These are phyloP conservation scores for Cavia aperea DNA, from an alignment of 2,113 vertebrate species.

Conservation along the genomic window DNA sequence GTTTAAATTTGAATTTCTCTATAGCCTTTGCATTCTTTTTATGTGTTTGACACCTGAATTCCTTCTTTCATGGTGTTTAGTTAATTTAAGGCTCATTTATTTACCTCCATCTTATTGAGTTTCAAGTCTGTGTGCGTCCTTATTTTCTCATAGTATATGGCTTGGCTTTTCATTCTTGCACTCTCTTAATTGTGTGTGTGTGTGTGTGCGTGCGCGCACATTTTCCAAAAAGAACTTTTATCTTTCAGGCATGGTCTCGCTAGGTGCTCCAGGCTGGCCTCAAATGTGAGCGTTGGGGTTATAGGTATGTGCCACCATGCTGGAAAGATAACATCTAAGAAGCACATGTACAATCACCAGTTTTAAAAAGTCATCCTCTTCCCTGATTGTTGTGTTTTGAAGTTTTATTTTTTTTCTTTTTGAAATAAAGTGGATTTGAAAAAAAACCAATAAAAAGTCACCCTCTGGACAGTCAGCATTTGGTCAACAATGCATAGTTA, in stretches of 20 bases:
- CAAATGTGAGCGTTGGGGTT: not conserved
- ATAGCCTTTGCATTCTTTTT: not conserved
- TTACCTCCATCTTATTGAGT: conserved; percentile 13
- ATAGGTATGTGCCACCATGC: not conserved
- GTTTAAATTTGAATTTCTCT: conserved; percentile 33
- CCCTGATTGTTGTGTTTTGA: too few species aligned
- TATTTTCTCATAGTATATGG: not conserved
- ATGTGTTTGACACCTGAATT: not conserved
- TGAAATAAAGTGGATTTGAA: too few species aligned
- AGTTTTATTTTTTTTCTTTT: too few species aligned
- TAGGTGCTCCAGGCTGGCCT: not conserved
- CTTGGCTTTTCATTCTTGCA: conserved; percentile 18
- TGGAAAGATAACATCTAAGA: conserved; percentile 13
- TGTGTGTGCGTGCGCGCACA: too few species aligned
- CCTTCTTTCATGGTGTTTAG: not conserved
- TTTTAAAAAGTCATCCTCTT: not conserved
- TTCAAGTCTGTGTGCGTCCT: conserved; percentile 8
- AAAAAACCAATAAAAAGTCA: not conserved
- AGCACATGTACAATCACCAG: not conserved
- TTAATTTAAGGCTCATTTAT: not conserved
- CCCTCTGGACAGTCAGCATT: not conserved
- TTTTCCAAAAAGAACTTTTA: not conserved
- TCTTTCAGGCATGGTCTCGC: not conserved
- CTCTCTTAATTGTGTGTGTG: conserved; percentile 11
- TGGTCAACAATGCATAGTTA: not conserved